Evolutionary conservation across 1,140 invertebrate species (phyloP), one percentile per base, ranked within the genome.

Genomic region (Cotesia vestalis): DNA sequence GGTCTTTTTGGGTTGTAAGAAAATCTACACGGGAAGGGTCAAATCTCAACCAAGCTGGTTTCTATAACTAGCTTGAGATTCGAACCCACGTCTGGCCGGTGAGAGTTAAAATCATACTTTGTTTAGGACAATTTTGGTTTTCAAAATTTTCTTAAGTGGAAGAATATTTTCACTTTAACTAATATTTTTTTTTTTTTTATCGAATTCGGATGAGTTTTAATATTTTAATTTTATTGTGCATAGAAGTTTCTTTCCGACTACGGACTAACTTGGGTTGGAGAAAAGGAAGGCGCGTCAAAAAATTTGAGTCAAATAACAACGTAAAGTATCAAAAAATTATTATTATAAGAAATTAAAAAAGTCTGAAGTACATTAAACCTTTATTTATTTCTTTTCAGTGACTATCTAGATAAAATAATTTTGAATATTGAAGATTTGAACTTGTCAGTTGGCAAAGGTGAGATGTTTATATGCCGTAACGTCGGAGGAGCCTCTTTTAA

Each of bases 161-260:
- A 27, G 1, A 27, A 27, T 27, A 27, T 27, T 27, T 27, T 27
- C 27, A 27, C 27, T 27, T 27, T 27, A 27, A 27, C 3, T 2
- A 27, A 27, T 27, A 27, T 27, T 27, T 27, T 27, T 27, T 27
- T 20, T 20, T 20, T 27, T 8, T 36, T 57, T 75, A 75, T 64
- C 53, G 14, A 59, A 17, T 8, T 74, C 60, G 27, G 27, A 27
- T 1, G 27, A 27, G 27, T 27, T 27, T 27, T 27, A 27, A 27
- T 27, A 27, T 27, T 53, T 55, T 14, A 12, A n/a, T 55, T 14
- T 14, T 4, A 55, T 72, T 5, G 11, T 66, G 46, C 8, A 9
- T 34, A 85, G 83, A 81, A 78, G 62, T 85, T 84, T 72, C 76
- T 85, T 11, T 59, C 75, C n/a, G 83, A 85, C 73, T 84, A 84